Percentiles rank a stretch among this genome's conserved stretches.
These are phyloP conservation scores for Perithous albicinctus DNA, from an alignment of 2,888 invertebrate species.

Conservation along the genomic window DNA sequence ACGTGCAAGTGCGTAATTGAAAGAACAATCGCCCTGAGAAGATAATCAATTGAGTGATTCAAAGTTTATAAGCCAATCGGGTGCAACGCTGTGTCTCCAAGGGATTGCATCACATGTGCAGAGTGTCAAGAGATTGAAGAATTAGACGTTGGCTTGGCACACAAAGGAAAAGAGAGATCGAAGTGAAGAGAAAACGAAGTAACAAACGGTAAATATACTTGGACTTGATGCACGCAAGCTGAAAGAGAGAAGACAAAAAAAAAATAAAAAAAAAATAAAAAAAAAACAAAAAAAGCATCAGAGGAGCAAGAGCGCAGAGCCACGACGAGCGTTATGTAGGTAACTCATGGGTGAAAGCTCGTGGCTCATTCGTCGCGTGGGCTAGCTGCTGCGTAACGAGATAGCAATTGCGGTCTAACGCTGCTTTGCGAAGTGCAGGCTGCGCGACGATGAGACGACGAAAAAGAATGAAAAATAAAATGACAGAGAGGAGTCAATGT, in stretches of 20 bases:
- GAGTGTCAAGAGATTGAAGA: slow-evolving; percentile 16
- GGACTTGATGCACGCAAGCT: slow-evolving; percentile 10
- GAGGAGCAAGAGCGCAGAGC: slow-evolving; percentile 4
- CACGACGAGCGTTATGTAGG: slow-evolving; percentile 33
- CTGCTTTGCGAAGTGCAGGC: slow-evolving; percentile 54
- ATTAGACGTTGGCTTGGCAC: slow-evolving; percentile 16
- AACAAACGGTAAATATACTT: slow-evolving; percentile 16
- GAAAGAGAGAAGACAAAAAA: slow-evolving; percentile 21
- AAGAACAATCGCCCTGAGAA: slow-evolving; percentile 9
- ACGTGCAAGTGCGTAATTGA: slow-evolving; percentile 2
- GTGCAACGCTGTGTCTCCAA: neutral
- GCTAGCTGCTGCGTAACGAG: slow-evolving; percentile 65
- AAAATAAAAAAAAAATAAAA: slow-evolving; percentile 55
- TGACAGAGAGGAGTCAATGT: slow-evolving; percentile 5
- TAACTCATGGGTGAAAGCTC: slow-evolving; percentile 69
- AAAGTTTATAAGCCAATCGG: neutral
- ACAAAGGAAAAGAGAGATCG: slow-evolving; percentile 20
- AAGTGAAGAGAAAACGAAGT: slow-evolving; percentile 18
- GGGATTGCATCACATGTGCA: slow-evolving; percentile 14
- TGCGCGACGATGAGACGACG: slow-evolving; percentile 21
- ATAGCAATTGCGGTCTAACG: slow-evolving; percentile 67
- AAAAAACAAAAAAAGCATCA: slow-evolving; percentile 51
- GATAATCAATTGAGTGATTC: slow-evolving; percentile 9
- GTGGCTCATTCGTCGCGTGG: slow-evolving; percentile 62
- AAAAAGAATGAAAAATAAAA: slow-evolving; percentile 33